Conservation (phyloP, 1,140 invertebrate species). For the Drosophila pseudoananassae region DNA sequence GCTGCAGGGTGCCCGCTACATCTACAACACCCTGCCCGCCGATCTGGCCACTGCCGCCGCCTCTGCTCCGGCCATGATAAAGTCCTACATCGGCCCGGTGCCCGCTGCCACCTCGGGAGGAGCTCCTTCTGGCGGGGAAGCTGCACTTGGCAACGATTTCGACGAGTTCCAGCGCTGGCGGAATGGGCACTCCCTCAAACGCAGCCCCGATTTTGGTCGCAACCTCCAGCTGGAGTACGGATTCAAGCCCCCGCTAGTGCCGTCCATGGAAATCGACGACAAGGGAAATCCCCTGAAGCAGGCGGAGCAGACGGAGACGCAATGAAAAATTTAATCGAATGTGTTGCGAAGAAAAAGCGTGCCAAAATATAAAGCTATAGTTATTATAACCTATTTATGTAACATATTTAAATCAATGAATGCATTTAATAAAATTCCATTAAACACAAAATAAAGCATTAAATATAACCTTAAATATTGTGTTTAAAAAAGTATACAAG, state of each 20-base stretch:
- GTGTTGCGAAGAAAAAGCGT: conserved; percentile 46
- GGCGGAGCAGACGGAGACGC: conserved; percentile 36
- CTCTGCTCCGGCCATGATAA: conserved; percentile 51
- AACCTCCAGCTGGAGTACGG: conserved; percentile 91
- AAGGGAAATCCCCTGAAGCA: conserved; percentile 86
- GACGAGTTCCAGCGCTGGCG: conserved; percentile 85
- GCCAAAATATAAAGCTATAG: conserved; percentile 77
- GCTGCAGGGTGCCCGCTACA: conserved; percentile 72
- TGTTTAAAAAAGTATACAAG: background rate
- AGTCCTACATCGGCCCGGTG: conserved; percentile 61
- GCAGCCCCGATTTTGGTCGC: conserved; percentile 86
- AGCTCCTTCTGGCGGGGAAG: conserved; percentile 7
- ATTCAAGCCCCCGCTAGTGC: conserved; percentile 91
- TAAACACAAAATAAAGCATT: background rate
- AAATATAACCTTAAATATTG: background rate
- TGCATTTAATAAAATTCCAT: conserved; percentile 62
- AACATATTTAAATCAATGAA: conserved; percentile 50
- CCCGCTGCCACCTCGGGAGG: conserved; percentile 68
- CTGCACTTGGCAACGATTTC: conserved; percentile 44
- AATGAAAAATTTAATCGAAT: conserved; percentile 9
- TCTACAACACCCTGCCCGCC: conserved; percentile 73
- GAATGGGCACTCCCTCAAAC: conserved; percentile 74
- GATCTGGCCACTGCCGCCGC: conserved; percentile 65
- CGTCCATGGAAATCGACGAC: conserved; percentile 92
- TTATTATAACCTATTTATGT: conserved; percentile 67